A percentile compares a stretch with the other conserved stretches of the same genome.
phyloP scores from a whole-genome alignment of 2,113 vertebrate genomes.

The Engraulis encrasicolus region DNA sequence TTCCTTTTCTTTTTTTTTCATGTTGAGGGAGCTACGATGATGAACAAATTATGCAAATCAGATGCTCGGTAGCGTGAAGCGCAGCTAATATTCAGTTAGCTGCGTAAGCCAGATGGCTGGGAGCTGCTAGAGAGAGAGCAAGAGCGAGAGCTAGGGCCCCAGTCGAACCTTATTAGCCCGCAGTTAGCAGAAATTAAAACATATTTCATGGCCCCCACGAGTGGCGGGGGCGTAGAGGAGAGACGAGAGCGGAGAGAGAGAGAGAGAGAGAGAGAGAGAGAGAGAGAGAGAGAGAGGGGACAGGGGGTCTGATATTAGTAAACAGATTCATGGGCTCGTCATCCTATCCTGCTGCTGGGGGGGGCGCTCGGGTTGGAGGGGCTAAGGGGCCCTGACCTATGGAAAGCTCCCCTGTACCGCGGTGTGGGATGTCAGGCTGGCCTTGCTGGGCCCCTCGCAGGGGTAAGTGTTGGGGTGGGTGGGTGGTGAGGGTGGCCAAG shows the following conservation, averaged over 20 bases:
- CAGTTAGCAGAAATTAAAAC: constrained; percentile 3
- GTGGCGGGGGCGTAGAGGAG: not conserved
- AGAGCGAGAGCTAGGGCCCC: not conserved
- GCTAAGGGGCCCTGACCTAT: constrained; percentile 1
- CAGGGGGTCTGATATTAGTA: not conserved
- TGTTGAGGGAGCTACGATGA: not conserved
- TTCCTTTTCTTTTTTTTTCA: not conserved
- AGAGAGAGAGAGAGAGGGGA: too few species aligned
- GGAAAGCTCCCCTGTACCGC: not conserved
- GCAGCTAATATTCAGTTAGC: not conserved
- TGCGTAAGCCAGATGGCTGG: not conserved
- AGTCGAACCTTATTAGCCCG: not conserved
- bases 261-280: too few species aligned
- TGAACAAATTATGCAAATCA: constrained; percentile 2
- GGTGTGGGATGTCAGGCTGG: not conserved
- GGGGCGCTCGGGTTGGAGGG: too few species aligned
- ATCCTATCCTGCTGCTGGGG: not conserved
- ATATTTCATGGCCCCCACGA: not conserved
- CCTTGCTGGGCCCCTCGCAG: not conserved
- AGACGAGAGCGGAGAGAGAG: not conserved
- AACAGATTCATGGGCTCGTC: not conserved
- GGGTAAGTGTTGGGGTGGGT: not conserved
- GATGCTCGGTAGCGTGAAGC: not conserved
- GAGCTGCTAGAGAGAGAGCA: too few species aligned
- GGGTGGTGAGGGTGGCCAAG: not conserved